Base-by-base conservation (phyloP, 53 echinoderm and acorn worm genomes). In the Mesocentrotus franciscanus region DNA sequence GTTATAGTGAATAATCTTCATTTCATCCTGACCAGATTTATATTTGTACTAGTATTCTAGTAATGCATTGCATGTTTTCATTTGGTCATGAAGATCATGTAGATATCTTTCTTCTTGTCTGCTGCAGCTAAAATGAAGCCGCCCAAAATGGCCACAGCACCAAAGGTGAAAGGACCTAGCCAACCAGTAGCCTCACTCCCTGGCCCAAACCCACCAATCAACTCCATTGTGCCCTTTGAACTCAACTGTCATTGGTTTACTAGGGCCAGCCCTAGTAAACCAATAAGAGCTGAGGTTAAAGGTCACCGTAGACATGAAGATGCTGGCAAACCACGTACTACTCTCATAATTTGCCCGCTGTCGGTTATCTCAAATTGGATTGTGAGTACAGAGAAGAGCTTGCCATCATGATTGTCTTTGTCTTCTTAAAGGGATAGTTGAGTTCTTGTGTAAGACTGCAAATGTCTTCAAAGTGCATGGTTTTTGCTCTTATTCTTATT, bases 341-440 rank as follows among this genome's bases (percentile, higher is more conserved):
- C 99, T 15, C 98, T 98, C 55, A 98, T 98, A 24, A 68, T 98
- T 2, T 98, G 99, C 71, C 99, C 99, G 0, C 94, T 98, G 74
- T 98, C 98, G 0, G 99, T 98, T 3, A 90, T 98, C 8, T 95
- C 96, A 57, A 98, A 98, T 92, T 98, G 99, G 99, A 58, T 98
- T 93, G 98, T 98, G 92, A 98, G 98, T 94, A 92, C 16, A 18
- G 49, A 42, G 27, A 71, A 24, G 20, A 49, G 49, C 3, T 66
- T 66, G 2, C 68, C 24, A 22, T 68, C 68, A 68, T 24, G 26
- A 22, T 68, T 68, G 22, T 68, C 68, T 68, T 20, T 68, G 22
- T 68, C 24, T 68, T 68, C 24, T 68, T 26, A 24, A 68, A n/a
- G n/a, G n/a, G n/a, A n/a, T n/a, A n/a, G n/a, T n/a, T n/a, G n/a